Evolutionary conservation across 2,113 vertebrate species (phyloP).

Genomic region (Pelusios castaneus): DNA sequence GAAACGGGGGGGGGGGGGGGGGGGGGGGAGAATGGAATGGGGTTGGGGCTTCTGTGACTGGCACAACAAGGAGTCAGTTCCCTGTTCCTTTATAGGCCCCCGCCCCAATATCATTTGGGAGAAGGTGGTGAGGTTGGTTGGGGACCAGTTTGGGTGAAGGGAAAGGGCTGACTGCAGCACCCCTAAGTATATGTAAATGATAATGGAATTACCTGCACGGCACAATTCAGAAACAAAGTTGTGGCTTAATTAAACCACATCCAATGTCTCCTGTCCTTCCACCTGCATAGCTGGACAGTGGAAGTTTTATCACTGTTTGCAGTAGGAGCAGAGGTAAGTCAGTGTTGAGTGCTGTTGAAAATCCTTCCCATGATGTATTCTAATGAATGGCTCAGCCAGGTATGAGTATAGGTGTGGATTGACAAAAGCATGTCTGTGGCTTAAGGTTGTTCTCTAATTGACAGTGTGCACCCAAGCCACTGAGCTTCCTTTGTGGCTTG

Average conservation of each 20-base stretch:
- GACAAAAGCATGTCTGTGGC: background rate
- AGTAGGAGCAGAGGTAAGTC: background rate
- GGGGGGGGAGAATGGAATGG: no score
- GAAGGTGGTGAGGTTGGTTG: background rate
- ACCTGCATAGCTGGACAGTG: background rate
- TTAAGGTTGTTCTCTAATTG: background rate
- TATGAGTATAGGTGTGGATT: background rate
- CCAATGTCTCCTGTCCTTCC: background rate
- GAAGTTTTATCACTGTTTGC: background rate
- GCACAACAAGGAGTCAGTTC: background rate
- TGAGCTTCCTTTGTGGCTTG: background rate
- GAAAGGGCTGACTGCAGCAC: background rate
- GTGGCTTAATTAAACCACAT: background rate
- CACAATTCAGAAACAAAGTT: background rate
- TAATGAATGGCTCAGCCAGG: background rate
- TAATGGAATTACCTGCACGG: background rate
- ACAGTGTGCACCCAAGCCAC: background rate
- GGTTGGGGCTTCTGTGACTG: background rate
- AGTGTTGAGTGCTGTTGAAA: background rate
- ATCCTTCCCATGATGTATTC: fast-evolving
- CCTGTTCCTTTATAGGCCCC: background rate
- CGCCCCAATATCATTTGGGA: background rate
- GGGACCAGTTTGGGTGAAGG: background rate
- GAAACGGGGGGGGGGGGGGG: background rate
- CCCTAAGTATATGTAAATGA: background rate